Base-by-base conservation (phyloP, 2,113 vertebrate species). In the Reinhardtius hippoglossoides region DNA sequence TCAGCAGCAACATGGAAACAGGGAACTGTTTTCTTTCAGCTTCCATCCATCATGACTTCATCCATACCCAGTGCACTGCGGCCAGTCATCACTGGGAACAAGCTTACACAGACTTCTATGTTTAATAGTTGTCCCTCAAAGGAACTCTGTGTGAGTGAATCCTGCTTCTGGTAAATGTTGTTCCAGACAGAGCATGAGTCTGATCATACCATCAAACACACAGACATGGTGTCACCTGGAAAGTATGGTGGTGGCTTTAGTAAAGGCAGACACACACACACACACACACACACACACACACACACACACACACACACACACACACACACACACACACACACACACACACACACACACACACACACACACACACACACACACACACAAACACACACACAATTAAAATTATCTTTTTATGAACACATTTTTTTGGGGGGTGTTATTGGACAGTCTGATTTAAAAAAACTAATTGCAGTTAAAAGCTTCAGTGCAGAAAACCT, bases 161-260 rank as follows among this genome's bases (percentile, higher is more conserved):
- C 59, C 61, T 56, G 56, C 56, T 58, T 64, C 67, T 74, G 72
- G 61, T 81, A 50, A 52, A 65, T 76, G 31, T 65, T 9, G 48
- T 21, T 76, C 76, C 71, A 90, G 73, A 74, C 83, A 82, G 26
- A 42, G 59, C 56, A 24, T 44, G 35, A 64, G 75, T 60, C 80
- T 69, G 69, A 67, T 78, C 44, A 66, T 31, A 62, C 42, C 63
- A 46, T 62, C 62, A 67, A 44, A 75, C 66, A 70, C 70, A 40
- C 23, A 55, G 66, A 85, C 82, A 59, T 80, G 20, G 62, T 82
- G 83, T 89, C 74, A 87, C 69, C 74, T 82, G 89, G 89, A 90
- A 92, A 91, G 74, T 82, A 88, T 85, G 78, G 59, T 24, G 66
- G 50, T 82, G 76, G 59, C 27, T 76, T 82, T 68, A 14, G 37